Evolutionary conservation across 1,140 invertebrate species (phyloP), one percentile per base, ranked within the genome.

Genomic region (Chrysoperla carnea): DNA sequence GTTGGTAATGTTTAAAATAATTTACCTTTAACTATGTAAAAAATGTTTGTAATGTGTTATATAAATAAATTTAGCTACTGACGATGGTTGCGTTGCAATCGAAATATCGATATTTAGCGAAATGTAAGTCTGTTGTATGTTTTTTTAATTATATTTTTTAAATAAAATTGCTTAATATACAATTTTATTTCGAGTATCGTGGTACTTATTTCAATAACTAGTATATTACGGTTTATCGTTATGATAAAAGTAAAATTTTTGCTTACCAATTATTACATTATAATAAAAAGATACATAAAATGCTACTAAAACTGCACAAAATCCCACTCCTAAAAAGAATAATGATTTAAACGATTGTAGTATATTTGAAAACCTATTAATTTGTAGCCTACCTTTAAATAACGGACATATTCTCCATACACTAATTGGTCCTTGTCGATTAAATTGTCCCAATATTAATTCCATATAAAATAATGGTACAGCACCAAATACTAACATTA

Each of bases 241-340:
- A n/a, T n/a, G n/a, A n/a, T n/a, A n/a, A n/a, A n/a, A n/a, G n/a
- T 12, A 33, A 11, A 35, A 6, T 35, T 9, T 33, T 6, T 37
- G 58, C 61, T 67, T 55, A 72, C 70, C 81, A 40, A 91, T 86
- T 51, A 91, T 85, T 4, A 88, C 86, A 62, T 91, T 92, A 68
- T 91, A 92, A 59, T 90, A 92, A 65, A 88, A 88, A 2, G 84
- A 85, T 23, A 90, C 86, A 62, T 86, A 90, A 50, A 87, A 80
- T n/a, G 84, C 84, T 14, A 90, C 84, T 54, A 90, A 72, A 38
- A 86, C 86, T 29, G 88, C 88, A 49, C 84, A 85, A 58, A 87
- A 84, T 15, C 87, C 87, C 31, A 89, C 84, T 48, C 86, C 86
- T 89, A 55, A 13, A 48, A 38, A 40, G 14, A 11, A 4, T 33